These are phyloP conservation scores for Rhodeus uyekii DNA, from an alignment of 2,797 vertebrate genomes.

Conservation along the genomic window DNA sequence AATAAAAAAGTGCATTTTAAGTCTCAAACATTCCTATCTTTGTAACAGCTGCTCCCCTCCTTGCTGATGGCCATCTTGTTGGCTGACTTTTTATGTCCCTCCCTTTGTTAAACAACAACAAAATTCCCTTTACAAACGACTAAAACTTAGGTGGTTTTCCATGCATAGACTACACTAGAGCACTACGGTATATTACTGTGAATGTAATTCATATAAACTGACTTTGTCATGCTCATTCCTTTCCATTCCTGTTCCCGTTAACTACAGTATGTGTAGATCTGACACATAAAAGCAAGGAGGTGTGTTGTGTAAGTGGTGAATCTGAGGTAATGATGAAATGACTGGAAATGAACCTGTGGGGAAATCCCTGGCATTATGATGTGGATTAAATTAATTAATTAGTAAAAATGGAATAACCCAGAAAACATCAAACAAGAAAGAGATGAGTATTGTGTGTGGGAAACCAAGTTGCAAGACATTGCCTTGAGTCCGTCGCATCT, in stretches of 20 bases:
- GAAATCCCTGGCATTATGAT: slow-evolving; percentile 18
- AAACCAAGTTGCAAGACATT: neutral
- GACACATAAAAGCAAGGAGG: slow-evolving; percentile 12
- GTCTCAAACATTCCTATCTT: slow-evolving; percentile 36
- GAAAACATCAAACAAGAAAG: slow-evolving; percentile 40
- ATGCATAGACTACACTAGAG: neutral
- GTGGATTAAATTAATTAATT: slow-evolving; percentile 29
- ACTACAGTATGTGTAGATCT: neutral
- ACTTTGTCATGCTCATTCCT: neutral
- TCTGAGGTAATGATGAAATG: slow-evolving; percentile 40
- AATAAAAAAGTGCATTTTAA: slow-evolving; percentile 23
- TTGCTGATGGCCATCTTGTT: slow-evolving; percentile 20
- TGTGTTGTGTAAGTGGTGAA: neutral
- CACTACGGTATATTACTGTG: neutral
- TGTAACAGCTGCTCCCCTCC: slow-evolving; percentile 21
- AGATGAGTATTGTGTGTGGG: neutral
- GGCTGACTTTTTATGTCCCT: slow-evolving; percentile 1
- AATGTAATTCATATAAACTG: neutral
- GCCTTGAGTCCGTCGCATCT: too few relatives aligned
- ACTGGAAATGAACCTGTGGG: slow-evolving; percentile 11
- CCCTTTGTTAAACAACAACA: slow-evolving; percentile 4
- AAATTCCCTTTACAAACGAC: slow-evolving; percentile 10
- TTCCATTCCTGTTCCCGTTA: slow-evolving; percentile 15
- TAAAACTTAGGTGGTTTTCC: neutral
- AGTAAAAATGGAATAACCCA: slow-evolving; percentile 24